Conservation (phyloP, 2,888 invertebrate species). For the Stictocephala bisonia region DNA sequence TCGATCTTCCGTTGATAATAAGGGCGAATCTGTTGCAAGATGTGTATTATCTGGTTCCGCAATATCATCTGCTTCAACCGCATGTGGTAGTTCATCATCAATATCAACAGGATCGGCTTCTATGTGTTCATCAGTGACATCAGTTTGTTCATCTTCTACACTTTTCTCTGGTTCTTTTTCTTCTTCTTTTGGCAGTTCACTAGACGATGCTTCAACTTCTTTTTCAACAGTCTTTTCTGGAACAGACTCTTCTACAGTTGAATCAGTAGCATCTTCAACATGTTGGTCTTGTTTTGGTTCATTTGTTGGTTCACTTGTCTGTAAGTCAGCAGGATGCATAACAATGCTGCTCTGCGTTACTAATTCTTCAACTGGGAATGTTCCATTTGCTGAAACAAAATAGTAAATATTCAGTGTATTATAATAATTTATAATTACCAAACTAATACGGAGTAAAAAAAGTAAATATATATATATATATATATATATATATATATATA, state of each 20-base stretch:
- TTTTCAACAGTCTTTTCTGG: conserved; percentile 9
- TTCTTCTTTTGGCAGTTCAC: no score
- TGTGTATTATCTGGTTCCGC: neutral
- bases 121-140: neutral
- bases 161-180: neutral
- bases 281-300: neutral
- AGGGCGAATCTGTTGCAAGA: no score
- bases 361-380: conserved; percentile 53
- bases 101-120: neutral
- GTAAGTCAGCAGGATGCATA: conserved; percentile 14
- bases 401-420: neutral
- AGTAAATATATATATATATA: no score
- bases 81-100: neutral
- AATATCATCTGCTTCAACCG: neutral
- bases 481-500: no score
- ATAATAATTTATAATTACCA: no score
- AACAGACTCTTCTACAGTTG: neutral
- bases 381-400: conserved; percentile 58
- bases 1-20: neutral
- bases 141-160: neutral
- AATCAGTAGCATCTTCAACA: neutral
- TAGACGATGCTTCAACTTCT: neutral
- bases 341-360: conserved; percentile 41
- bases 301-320: conserved; percentile 5
- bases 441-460: no score